phyloP scores from a whole-genome alignment of 2,888 invertebrate species.

The Pantelozetes paolii region DNA sequence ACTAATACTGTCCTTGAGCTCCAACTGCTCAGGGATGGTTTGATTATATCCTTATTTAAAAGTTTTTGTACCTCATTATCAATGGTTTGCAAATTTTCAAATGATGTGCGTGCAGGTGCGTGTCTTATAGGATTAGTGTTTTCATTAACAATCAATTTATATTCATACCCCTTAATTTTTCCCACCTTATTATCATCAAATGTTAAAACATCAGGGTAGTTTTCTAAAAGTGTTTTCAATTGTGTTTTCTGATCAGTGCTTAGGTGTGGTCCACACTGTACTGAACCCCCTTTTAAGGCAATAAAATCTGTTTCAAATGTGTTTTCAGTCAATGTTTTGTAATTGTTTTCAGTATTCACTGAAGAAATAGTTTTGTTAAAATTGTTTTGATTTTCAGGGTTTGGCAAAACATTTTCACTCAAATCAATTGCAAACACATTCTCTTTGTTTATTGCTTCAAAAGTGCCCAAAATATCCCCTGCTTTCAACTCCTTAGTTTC shows the following conservation, averaged over 20 bases:
- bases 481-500: too few species aligned
- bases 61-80: neutral
- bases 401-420: neutral
- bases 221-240: neutral
- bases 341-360: neutral
- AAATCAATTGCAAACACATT: neutral
- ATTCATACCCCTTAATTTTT: neutral
- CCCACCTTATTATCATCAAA: conserved; percentile 2
- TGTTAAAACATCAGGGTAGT: neutral
- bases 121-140: neutral
- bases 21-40: neutral
- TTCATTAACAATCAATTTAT: neutral
- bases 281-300: neutral
- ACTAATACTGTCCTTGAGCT: neutral
- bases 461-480: too few species aligned
- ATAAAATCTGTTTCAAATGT: neutral
- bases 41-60: neutral
- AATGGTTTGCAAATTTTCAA: neutral
- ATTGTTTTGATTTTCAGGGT: neutral
- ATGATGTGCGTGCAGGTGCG: conserved; percentile 7
- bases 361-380: neutral
- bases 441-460: neutral
- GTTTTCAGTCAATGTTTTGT: neutral
- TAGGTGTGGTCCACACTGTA: neutral
- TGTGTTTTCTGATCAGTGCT: neutral